Evolutionary conservation across 1,140 invertebrate genomes (phyloP).

Genomic region (Campoletis sonorensis): DNA sequence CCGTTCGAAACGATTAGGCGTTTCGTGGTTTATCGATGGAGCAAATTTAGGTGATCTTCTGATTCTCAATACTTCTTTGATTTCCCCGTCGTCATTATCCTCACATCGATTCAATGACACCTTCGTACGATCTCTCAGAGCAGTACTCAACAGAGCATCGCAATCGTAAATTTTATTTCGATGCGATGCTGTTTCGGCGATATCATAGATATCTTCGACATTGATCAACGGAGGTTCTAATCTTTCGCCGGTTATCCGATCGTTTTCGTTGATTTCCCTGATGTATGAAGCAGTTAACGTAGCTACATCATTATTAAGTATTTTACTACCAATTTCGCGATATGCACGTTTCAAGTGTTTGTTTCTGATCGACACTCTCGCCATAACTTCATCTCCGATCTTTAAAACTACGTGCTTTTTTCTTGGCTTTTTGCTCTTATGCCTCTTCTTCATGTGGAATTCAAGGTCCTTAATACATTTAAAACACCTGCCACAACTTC

Average conservation of each 20-base stretch:
- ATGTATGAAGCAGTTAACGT: background rate
- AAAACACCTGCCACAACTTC: constrained; percentile 58
- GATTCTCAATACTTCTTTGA: constrained; percentile 58
- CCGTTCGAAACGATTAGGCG: constrained; percentile 54
- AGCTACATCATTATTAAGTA: background rate
- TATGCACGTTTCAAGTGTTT: constrained; percentile 54
- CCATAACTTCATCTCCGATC: constrained; percentile 54
- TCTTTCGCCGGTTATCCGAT: background rate
- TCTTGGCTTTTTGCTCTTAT: constrained; percentile 33
- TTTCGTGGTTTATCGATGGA: constrained; percentile 57
- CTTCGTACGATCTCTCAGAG: background rate
- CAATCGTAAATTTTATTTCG: background rate
- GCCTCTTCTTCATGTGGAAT: constrained; percentile 45
- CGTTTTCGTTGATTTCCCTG: background rate
- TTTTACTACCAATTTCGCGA: background rate
- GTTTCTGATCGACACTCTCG: constrained; percentile 47
- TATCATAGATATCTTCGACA: constrained; percentile 2
- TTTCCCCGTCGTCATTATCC: constrained; percentile 47
- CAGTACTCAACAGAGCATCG: background rate
- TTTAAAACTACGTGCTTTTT: constrained; percentile 51
- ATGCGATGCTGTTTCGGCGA: too few species aligned
- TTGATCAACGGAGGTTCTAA: background rate
- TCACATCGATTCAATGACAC: background rate
- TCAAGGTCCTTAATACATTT: constrained; percentile 59
- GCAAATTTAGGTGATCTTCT: background rate